Conservation (phyloP, 2,113 vertebrate species). For the Polypterus senegalus region DNA sequence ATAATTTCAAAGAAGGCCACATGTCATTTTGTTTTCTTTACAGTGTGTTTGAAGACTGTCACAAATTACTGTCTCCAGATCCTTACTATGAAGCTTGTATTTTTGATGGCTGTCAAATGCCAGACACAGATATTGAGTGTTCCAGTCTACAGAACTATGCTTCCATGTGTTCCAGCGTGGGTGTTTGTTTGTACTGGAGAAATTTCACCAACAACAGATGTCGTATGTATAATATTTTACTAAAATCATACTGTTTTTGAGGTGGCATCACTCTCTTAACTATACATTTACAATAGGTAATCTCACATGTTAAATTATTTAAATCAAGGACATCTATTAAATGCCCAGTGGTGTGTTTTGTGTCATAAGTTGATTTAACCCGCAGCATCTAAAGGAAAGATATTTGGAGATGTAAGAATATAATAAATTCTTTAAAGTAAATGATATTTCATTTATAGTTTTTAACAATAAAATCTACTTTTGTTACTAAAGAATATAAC, state of each 20-base stretch:
- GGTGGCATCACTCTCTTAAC: not conserved
- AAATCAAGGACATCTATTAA: not conserved
- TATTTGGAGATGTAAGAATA: no score
- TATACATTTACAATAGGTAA: not conserved
- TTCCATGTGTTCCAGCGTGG: constrained; percentile 53
- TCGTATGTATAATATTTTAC: constrained; percentile 41
- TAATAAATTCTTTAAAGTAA: no score
- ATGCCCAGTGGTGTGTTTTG: not conserved
- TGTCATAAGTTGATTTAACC: constrained; percentile 6
- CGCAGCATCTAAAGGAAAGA: no score
- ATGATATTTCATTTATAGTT: constrained; percentile 6
- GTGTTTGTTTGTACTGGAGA: constrained; percentile 76
- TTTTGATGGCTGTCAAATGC: constrained; percentile 69
- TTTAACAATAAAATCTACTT: not conserved
- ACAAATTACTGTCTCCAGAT: constrained; percentile 35
- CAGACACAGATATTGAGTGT: constrained; percentile 54
- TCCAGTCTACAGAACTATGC: constrained; percentile 78
- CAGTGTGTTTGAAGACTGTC: constrained; percentile 51
- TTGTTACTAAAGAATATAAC: not conserved
- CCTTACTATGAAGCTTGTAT: constrained; percentile 65
- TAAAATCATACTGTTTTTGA: not conserved
- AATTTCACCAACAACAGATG: constrained; percentile 50
- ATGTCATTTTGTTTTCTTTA: not conserved
- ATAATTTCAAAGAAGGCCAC: no score
- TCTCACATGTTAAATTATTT: not conserved